phyloP scores from a whole-genome alignment of 2,888 invertebrate genomes.

The Patella pellucida region DNA sequence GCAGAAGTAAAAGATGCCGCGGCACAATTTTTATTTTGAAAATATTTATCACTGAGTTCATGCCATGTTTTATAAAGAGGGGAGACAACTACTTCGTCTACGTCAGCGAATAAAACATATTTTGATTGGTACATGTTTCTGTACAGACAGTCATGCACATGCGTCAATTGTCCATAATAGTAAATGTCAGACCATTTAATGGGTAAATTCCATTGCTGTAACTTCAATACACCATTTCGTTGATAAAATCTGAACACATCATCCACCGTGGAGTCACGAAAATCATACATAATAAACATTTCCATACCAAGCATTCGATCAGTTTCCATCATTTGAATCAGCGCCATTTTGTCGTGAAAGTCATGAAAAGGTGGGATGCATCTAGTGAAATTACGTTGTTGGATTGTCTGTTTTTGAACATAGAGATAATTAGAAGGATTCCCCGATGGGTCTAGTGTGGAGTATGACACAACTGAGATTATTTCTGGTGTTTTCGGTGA shows the following conservation, averaged over 20 bases:
- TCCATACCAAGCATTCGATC: background rate
- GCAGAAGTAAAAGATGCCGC: background rate
- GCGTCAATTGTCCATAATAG: background rate
- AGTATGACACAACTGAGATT: background rate
- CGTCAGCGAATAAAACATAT: background rate
- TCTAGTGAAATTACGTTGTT: background rate
- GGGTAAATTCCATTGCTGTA: background rate
- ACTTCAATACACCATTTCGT: background rate
- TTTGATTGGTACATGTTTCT: background rate
- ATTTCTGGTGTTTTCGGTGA: background rate
- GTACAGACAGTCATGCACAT: background rate
- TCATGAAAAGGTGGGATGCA: background rate
- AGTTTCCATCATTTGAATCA: background rate
- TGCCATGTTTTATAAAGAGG: background rate
- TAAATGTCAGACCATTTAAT: background rate
- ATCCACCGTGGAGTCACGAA: background rate
- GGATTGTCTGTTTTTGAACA: background rate
- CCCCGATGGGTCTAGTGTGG: background rate
- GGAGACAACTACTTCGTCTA: background rate
- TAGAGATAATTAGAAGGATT: background rate
- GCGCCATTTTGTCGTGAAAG: background rate
- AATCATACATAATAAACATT: conserved; percentile 1
- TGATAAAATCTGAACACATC: background rate
- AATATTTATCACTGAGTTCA: background rate
- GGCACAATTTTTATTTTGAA: background rate